Base-by-base conservation (phyloP, 2,113 vertebrate species). In the Rhegmatorhina hoffmannsi region DNA sequence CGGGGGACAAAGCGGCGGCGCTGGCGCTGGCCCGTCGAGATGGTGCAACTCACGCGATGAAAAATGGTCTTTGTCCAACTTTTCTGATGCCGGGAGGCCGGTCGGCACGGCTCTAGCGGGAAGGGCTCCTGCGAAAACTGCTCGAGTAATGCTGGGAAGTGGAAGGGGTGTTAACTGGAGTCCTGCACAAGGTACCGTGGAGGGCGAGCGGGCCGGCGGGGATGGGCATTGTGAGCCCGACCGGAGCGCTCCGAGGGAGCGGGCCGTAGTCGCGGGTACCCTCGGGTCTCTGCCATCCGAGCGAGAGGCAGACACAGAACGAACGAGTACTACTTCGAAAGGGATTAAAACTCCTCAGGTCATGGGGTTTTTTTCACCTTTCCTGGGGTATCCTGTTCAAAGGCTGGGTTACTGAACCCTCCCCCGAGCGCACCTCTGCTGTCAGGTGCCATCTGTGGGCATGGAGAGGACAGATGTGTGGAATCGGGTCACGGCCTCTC, bases 1-100 rank as follows among this genome's bases (percentile, higher is more conserved):
- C 29, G 24, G 53, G 36, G 62, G 70, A 94, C 89, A 94, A 96
- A 95, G 96, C 62, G 25, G 43, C 68, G 8, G 20, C 69, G 49
- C 56, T 9, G 70, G 64, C 47, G 62, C n/a, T 38, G 23, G 80
- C 74, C 84, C 70, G 6, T n/a, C 31, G 70, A 66, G 81, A 73
- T 79, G 84, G 53, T 84, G 79, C 20, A 17, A 44, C 47, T 88
- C 11, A 5, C 17, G 7, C 34, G 23, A 58, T 68, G 88, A 38
- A 84, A 63, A 76, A 89, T 19, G 73, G 28, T 38, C 95, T 95
- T 97, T 91, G 84, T 91, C 64, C 87, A 91, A 85, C 91, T 95
- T 95, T 91, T 33, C 69, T 84, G 95, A 69, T 60, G 80, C 63
- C 80, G 29, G 55, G 56, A 55, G 66, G 50, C 80, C 59, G 63